A percentile compares a stretch with the other conserved stretches of the same genome.
Evolutionary conservation across 2,797 vertebrate species (phyloP).

Genomic region (Phoebastria nigripes): DNA sequence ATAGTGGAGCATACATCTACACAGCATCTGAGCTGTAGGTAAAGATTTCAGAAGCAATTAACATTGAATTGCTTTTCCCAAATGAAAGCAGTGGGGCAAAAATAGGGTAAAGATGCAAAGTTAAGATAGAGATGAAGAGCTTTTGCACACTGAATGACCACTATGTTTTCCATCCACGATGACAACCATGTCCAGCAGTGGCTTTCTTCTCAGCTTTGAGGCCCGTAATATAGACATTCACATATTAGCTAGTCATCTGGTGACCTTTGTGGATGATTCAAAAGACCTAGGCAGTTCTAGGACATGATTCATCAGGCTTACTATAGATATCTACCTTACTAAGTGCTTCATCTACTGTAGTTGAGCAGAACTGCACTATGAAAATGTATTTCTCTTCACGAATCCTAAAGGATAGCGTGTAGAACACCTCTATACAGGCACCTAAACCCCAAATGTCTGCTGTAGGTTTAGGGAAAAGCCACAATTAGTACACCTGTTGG

Average conservation of each 20-base stretch:
- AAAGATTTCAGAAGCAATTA: not conserved
- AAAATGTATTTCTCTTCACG: not conserved
- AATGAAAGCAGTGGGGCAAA: not conserved
- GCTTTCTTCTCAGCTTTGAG: not conserved
- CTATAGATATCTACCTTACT: not conserved
- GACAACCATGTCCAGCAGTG: not conserved
- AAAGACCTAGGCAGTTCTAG: not conserved
- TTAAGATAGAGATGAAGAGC: not conserved
- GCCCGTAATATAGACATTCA: not conserved
- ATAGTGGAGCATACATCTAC: fast-evolving
- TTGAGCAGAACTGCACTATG: not conserved
- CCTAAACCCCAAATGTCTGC: not conserved
- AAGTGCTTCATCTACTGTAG: not conserved
- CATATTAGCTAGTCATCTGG: not conserved
- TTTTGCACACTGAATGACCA: not conserved
- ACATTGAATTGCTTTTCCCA: not conserved
- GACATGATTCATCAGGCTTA: not conserved
- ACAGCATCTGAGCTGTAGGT: not conserved
- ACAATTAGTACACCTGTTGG: not conserved
- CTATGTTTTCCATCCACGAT: not conserved
- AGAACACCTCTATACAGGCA: not conserved
- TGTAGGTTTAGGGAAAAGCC: not conserved
- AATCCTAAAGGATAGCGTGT: not conserved
- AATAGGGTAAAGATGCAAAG: not conserved
- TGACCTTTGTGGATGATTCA: not conserved